These are phyloP conservation scores for Apodemus speciosus DNA, from an alignment of 2,113 vertebrate species.

Conservation along the genomic window DNA sequence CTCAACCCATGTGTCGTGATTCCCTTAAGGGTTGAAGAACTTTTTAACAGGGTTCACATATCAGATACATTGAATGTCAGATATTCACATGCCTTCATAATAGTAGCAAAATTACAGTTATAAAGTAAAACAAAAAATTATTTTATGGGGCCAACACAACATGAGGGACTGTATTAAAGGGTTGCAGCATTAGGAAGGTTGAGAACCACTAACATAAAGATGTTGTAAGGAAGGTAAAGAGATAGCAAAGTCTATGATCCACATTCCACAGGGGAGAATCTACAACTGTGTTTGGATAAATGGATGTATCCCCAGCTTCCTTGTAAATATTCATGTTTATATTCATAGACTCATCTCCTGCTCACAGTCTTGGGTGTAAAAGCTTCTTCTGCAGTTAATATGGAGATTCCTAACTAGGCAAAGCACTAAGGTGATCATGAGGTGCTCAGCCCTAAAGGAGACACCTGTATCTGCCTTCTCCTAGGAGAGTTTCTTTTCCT, in stretches of 20 bases:
- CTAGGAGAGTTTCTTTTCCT: background rate
- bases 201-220: background rate
- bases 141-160: no score
- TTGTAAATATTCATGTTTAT: background rate
- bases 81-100: no score
- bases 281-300: background rate
- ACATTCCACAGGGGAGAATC: background rate
- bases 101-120: no score
- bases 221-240: background rate
- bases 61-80: no score
- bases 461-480: background rate
- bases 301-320: background rate
- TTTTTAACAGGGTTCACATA: no score
- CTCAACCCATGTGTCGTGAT: no score
- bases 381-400: background rate
- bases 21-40: no score
- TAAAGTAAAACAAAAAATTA: no score
- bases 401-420: background rate
- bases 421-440: background rate
- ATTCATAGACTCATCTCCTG: background rate
- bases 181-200: no score
- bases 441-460: background rate
- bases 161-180: no score
- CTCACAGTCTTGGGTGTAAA: background rate
- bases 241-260: background rate